Conservation (phyloP, 30 jellyfish, hydroid and myxozoan species). For the Sanderia malayensis region DNA sequence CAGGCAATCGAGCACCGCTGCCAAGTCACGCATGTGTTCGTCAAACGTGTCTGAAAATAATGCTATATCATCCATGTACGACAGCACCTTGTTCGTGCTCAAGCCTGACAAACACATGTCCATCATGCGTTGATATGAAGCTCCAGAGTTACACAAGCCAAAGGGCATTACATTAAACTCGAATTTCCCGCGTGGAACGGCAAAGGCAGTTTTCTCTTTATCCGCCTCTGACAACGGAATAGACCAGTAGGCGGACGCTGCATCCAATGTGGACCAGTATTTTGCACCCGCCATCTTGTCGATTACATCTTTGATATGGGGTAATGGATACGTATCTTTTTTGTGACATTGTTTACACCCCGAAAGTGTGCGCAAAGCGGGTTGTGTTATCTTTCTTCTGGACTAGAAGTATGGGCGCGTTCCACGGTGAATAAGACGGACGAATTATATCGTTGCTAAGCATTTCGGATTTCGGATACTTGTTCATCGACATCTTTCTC, state of each 20-base stretch:
- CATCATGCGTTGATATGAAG: slow-evolving; percentile 58
- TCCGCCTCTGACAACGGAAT: slow-evolving; percentile 46
- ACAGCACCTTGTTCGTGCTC: too few species aligned
- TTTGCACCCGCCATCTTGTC: slow-evolving; percentile 51
- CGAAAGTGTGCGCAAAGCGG: slow-evolving; percentile 36
- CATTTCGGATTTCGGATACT: slow-evolving; percentile 52
- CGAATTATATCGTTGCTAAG: slow-evolving; percentile 42
- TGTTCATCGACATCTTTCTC: slow-evolving; percentile 44
- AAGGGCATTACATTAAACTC: slow-evolving; percentile 52
- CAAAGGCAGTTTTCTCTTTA: slow-evolving; percentile 39
- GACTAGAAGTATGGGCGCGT: slow-evolving; percentile 12
- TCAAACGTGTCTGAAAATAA: too few species aligned
- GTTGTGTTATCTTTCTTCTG: slow-evolving; percentile 43
- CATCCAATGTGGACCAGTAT: slow-evolving; percentile 41
- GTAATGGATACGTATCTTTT: slow-evolving; percentile 32
- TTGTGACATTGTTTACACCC: slow-evolving; percentile 47
- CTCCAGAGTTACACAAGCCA: slow-evolving; percentile 38
- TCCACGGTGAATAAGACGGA: slow-evolving; percentile 33
- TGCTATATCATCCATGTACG: too few species aligned
- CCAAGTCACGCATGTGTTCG: too few species aligned
- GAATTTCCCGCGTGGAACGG: slow-evolving; percentile 48
- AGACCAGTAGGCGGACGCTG: slow-evolving; percentile 41
- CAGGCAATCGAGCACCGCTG: too few species aligned
- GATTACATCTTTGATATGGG: slow-evolving; percentile 42
- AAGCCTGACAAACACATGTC: slow-evolving; percentile 54